phyloP scores from a whole-genome alignment of 2,888 invertebrate genomes.

The Baccha elongata region DNA sequence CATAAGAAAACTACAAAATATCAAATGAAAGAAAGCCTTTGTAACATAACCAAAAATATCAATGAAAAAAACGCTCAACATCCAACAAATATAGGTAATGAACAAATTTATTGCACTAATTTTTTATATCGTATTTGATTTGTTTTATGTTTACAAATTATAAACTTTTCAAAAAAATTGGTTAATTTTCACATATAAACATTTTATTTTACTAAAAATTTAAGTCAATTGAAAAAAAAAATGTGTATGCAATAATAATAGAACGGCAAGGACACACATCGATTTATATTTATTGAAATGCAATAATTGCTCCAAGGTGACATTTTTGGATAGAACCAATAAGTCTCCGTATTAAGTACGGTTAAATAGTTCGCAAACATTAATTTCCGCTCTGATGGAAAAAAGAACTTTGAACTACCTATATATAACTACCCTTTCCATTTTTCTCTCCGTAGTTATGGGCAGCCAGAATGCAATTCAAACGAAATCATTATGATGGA shows the following conservation, averaged over 20 bases:
- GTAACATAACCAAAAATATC: too few relatives aligned
- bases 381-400: conserved; percentile 4
- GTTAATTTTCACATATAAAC: too few relatives aligned
- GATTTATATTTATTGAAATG: conserved; percentile 4
- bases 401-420: not conserved
- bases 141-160: too few relatives aligned
- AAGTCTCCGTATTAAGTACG: conserved; percentile 1
- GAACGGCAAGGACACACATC: too few relatives aligned
- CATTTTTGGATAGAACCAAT: not conserved
- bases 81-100: too few relatives aligned
- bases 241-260: not conserved
- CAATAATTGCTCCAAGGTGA: conserved; percentile 9
- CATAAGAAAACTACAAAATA: too few relatives aligned
- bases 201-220: too few relatives aligned
- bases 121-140: too few relatives aligned
- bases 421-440: not conserved
- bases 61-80: too few relatives aligned
- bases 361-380: conserved; percentile 1
- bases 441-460: not conserved
- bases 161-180: too few relatives aligned
- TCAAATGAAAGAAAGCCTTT: too few relatives aligned
- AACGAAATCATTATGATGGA: not conserved
- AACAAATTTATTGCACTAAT: too few relatives aligned
- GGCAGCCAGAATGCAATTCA: conserved; percentile 5
- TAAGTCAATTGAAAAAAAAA: conserved; percentile 2